Percentiles rank a stretch among this genome's conserved stretches.
Conservation (phyloP, 2,888 invertebrate genomes). For the Oscheius onirici region DNA sequence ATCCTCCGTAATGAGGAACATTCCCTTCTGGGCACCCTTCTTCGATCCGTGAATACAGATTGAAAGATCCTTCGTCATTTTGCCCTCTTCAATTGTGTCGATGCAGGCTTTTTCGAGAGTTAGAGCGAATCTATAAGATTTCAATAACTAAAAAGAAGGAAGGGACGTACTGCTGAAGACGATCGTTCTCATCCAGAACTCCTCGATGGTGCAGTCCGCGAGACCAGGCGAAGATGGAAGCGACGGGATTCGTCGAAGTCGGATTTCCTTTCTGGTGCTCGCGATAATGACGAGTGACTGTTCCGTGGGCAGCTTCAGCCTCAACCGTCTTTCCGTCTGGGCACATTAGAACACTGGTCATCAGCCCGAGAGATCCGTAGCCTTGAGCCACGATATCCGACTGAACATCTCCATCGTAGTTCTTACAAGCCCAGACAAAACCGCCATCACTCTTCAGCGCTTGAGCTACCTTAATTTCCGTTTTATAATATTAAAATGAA, state of each 20-base stretch:
- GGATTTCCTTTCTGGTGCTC: conserved; percentile 78
- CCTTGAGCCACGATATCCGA: conserved; percentile 85
- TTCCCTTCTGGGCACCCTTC: conserved; percentile 54
- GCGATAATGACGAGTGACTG: conserved; percentile 78
- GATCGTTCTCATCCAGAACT: conserved; percentile 82
- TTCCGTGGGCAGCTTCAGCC: conserved; percentile 77
- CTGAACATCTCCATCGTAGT: conserved; percentile 88
- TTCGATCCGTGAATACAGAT: conserved; percentile 86
- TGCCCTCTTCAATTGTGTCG: conserved; percentile 83
- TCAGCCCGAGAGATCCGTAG: conserved; percentile 84
- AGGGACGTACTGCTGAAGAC: conserved; percentile 76
- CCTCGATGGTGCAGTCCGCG: conserved; percentile 85
- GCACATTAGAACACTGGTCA: conserved; percentile 77
- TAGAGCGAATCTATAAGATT: conserved; percentile 77
- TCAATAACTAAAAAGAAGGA: neutral
- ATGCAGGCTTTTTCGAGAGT: conserved; percentile 85
- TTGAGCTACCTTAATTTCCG: conserved; percentile 47
- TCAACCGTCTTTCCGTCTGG: conserved; percentile 77
- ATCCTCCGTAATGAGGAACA: conserved; percentile 82
- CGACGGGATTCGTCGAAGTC: conserved; percentile 89
- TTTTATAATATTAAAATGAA: neutral
- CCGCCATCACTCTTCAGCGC: conserved; percentile 81
- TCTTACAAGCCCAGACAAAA: conserved; percentile 92
- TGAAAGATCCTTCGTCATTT: conserved; percentile 88
- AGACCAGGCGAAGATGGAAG: conserved; percentile 91